These are phyloP conservation scores for Helicoverpa armigera DNA, from an alignment of 1,140 invertebrate species.

Conservation along the genomic window DNA sequence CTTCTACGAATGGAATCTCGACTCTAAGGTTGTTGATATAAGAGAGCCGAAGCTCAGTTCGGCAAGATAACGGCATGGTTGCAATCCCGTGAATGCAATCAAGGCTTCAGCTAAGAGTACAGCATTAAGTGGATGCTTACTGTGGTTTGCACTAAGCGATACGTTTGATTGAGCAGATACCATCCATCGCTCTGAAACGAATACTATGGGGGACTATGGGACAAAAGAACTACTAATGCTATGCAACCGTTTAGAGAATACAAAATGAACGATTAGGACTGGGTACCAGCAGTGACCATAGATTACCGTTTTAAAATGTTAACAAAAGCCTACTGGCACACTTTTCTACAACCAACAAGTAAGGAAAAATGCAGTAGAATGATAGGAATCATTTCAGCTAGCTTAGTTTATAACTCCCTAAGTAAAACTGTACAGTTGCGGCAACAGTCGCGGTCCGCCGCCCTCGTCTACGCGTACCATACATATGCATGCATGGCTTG, in stretches of 20 bases:
- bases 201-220: slow-evolving; percentile 15
- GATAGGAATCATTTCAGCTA: slow-evolving; percentile 28
- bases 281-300: background rate
- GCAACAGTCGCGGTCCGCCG: slow-evolving; percentile 66
- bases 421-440: slow-evolving; percentile 48
- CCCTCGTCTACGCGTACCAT: slow-evolving; percentile 67
- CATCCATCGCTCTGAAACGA: background rate
- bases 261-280: slow-evolving; percentile 18
- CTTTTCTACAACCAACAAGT: background rate
- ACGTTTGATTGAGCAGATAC: slow-evolving; percentile 23
- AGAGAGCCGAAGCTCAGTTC: background rate
- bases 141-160: slow-evolving; percentile 26
- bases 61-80: slow-evolving; percentile 24
- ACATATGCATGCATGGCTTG: slow-evolving; percentile 80
- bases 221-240: slow-evolving; percentile 27
- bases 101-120: slow-evolving; percentile 38
- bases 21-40: slow-evolving; percentile 13
- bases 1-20: background rate
- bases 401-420: slow-evolving; percentile 23
- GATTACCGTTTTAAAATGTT: background rate
- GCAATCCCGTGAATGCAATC: slow-evolving; percentile 40
- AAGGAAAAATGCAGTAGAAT: background rate
- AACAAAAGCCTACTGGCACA: slow-evolving; percentile 9
- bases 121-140: slow-evolving; percentile 13
- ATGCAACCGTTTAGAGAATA: slow-evolving; percentile 33